Evolutionary conservation across 2,797 vertebrate species (phyloP).

Genomic region (Dendrocincla fuliginosa): DNA sequence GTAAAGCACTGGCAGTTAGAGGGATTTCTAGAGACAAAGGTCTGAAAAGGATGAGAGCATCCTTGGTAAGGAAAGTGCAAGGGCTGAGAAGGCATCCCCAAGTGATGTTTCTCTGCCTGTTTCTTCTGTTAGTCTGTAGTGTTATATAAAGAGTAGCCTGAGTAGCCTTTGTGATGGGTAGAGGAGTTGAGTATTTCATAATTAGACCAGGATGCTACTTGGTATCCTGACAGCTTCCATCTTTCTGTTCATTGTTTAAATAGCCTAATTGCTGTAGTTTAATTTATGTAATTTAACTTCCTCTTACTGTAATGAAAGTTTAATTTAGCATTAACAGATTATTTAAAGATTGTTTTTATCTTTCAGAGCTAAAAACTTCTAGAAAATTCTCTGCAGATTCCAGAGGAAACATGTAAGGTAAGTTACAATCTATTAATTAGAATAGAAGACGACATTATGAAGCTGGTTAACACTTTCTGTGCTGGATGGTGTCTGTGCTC

Average conservation of each 20-base stretch:
- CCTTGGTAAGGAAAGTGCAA: background rate
- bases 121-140: background rate
- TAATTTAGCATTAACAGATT: background rate
- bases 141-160: background rate
- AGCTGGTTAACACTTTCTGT: background rate
- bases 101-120: background rate
- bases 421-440: background rate
- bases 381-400: background rate
- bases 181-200: background rate
- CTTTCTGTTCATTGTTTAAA: background rate
- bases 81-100: background rate
- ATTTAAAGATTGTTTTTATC: background rate
- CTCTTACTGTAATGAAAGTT: background rate
- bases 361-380: background rate
- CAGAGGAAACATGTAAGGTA: background rate
- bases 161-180: background rate
- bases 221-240: background rate
- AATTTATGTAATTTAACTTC: background rate
- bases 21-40: background rate
- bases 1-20: background rate
- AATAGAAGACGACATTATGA: background rate
- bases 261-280: background rate
- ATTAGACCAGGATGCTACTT: background rate
- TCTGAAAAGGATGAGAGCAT: background rate
- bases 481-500: background rate